These are phyloP conservation scores for Chrysochloris asiatica DNA, from an alignment of 2,113 vertebrate species.

Conservation along the genomic window DNA sequence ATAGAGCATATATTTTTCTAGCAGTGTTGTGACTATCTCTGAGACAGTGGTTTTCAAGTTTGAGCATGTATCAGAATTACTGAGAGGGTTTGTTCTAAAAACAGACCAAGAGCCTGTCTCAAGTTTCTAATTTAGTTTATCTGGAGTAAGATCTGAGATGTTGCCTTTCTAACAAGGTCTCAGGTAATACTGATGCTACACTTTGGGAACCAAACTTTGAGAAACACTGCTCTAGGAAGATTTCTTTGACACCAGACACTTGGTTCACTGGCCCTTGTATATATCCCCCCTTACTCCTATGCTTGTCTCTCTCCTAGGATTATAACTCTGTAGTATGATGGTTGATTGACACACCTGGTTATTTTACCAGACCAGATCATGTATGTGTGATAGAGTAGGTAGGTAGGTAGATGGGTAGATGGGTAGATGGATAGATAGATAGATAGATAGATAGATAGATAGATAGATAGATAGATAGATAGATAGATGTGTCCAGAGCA, in stretches of 20 bases:
- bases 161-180: constrained; percentile 49
- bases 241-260: neutral
- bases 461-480: neutral
- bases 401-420: too few species aligned
- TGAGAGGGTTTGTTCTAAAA: constrained; percentile 47
- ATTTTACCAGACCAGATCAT: neutral
- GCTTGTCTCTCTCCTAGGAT: neutral
- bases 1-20: constrained; percentile 60
- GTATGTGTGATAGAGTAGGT: too few species aligned
- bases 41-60: constrained; percentile 48
- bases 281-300: neutral
- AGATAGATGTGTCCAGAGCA: neutral
- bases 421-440: neutral
- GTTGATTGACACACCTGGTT: neutral
- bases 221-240: neutral
- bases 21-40: constrained; percentile 52
- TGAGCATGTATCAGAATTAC: constrained; percentile 42
- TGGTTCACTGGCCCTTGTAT: neutral
- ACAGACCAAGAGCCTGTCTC: constrained; percentile 20
- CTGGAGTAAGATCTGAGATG: constrained; percentile 27
- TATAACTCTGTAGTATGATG: neutral
- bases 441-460: neutral
- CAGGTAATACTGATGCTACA: neutral
- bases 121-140: constrained; percentile 40
- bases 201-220: neutral